phyloP scores from a whole-genome alignment of 2,888 invertebrate species.

The Plebejus melissa region DNA sequence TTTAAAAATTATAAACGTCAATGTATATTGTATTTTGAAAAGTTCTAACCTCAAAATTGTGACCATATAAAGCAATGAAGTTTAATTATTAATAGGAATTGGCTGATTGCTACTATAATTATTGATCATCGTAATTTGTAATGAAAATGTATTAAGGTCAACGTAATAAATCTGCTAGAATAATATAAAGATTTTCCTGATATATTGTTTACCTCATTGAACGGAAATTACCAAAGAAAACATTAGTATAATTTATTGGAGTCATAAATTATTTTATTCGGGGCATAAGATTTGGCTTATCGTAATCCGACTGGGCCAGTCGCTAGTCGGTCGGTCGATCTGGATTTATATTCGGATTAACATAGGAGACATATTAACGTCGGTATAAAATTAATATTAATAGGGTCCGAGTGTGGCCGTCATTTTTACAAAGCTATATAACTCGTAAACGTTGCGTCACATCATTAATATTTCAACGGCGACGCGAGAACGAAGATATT shows the following conservation, averaged over 20 bases:
- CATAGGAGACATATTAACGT: neutral
- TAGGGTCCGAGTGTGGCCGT: neutral
- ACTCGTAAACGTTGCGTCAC: slow-evolving; percentile 7
- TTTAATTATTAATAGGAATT: too few species aligned
- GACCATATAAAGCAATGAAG: too few species aligned
- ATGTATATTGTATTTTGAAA: too few species aligned
- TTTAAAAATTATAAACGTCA: too few species aligned
- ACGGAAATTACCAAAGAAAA: neutral
- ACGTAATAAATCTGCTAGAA: neutral
- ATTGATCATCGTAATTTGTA: neutral
- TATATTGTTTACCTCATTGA: neutral
- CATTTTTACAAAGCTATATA: neutral
- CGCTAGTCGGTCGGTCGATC: neutral
- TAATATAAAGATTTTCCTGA: neutral
- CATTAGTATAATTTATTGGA: neutral
- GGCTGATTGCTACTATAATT: neutral
- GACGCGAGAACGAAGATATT: slow-evolving; percentile 8
- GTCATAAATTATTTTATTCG: neutral
- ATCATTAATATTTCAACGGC: slow-evolving; percentile 21
- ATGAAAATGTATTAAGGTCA: slow-evolving; percentile 1
- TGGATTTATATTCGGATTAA: neutral
- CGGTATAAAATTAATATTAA: neutral
- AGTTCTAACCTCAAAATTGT: too few species aligned
- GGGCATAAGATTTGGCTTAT: neutral
- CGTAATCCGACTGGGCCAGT: neutral